Percentiles rank a stretch among this genome's conserved stretches.
These are phyloP conservation scores for Amblyopsis hoosieri DNA, from an alignment of 2,797 vertebrate species.

Conservation along the genomic window DNA sequence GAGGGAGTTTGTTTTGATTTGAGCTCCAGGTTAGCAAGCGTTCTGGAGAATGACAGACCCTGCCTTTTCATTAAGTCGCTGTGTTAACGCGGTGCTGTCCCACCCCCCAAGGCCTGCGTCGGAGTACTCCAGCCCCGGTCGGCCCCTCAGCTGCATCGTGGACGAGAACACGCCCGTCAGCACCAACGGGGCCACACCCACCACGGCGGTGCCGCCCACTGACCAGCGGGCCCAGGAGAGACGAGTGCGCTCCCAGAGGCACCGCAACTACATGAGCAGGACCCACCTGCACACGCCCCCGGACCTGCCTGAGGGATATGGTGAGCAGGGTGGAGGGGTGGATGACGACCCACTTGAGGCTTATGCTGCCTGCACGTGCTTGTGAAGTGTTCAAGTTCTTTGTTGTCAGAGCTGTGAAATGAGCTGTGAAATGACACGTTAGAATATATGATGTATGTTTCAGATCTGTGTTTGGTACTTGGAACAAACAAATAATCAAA, in stretches of 20 bases:
- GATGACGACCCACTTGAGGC: not conserved
- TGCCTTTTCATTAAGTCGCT: too few species aligned
- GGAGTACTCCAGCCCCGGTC: constrained; percentile 94
- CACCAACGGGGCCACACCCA: constrained; percentile 87
- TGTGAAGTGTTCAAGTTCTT: too few species aligned
- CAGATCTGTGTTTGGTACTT: too few species aligned
- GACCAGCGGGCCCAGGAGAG: constrained; percentile 91
- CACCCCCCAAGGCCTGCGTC: constrained; percentile 85
- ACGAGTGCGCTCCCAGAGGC: constrained; percentile 92
- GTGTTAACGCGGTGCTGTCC: not conserved
- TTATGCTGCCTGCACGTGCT: not conserved
- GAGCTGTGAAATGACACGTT: too few species aligned
- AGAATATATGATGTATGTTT: too few species aligned
- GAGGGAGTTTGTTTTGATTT: too few species aligned
- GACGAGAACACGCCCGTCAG: constrained; percentile 94
- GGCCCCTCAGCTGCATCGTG: constrained; percentile 95
- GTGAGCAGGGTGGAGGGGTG: constrained; percentile 55
- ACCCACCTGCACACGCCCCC: constrained; percentile 97
- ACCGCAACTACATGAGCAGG: constrained; percentile 99
- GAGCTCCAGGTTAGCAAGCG: too few species aligned
- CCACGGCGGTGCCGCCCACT: constrained; percentile 76
- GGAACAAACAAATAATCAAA: too few species aligned
- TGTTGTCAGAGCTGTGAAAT: too few species aligned
- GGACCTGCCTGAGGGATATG: constrained; percentile 96
- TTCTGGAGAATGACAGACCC: too few species aligned